A percentile compares a stretch with the other conserved stretches of the same genome.
Conservation (phyloP, 92 coral and sea anemone genomes). For the Umimayanthus kanabou region DNA sequence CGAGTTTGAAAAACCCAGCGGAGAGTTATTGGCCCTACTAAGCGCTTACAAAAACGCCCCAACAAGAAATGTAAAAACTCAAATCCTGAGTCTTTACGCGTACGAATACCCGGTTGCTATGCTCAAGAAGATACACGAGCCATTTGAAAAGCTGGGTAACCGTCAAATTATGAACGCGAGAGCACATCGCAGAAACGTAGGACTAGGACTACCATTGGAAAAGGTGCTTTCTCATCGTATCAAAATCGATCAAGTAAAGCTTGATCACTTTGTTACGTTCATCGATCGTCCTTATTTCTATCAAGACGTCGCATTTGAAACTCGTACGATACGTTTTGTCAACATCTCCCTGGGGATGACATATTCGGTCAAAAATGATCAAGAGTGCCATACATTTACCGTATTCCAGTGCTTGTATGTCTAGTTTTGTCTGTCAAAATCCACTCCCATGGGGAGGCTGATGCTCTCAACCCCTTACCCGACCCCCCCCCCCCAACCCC, state of each 20-base stretch:
- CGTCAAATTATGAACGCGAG: constrained; percentile 53
- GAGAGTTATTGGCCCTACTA: constrained; percentile 32
- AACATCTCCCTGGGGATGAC: too few relatives aligned
- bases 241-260: constrained; percentile 40
- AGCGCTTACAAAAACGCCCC: constrained; percentile 60
- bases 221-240: constrained; percentile 42
- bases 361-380: too few relatives aligned
- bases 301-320: neutral
- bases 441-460: too few relatives aligned
- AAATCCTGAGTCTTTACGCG: constrained; percentile 54
- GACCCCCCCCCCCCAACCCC: too few relatives aligned
- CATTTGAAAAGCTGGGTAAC: constrained; percentile 46
- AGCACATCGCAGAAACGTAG: constrained; percentile 30
- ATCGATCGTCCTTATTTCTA: constrained; percentile 24
- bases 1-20: constrained; percentile 16
- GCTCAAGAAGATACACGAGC: constrained; percentile 41
- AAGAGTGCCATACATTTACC: too few relatives aligned
- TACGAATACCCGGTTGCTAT: constrained; percentile 24
- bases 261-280: constrained; percentile 58
- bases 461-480: too few relatives aligned
- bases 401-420: too few relatives aligned
- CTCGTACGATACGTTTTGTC: constrained; percentile 48
- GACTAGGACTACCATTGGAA: constrained; percentile 40
- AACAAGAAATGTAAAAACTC: constrained; percentile 50
- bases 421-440: too few relatives aligned